These are phyloP conservation scores for Serinus canaria DNA, from an alignment of 2,113 vertebrate species.

Conservation along the genomic window DNA sequence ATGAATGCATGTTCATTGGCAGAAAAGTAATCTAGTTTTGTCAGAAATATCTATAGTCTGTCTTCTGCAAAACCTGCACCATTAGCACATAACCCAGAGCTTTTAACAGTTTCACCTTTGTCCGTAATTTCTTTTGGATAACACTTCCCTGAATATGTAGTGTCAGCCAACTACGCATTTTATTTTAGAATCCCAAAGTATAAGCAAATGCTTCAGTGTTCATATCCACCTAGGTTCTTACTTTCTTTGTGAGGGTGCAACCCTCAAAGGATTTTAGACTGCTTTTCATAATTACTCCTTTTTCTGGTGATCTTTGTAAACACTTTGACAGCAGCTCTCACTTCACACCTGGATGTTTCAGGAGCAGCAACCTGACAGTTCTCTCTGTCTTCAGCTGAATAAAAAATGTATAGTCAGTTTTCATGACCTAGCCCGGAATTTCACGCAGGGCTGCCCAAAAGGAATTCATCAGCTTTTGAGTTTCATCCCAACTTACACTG, in stretches of 20 bases:
- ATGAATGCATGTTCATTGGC: not conserved
- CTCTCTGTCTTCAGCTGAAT: not conserved
- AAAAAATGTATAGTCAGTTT: not conserved
- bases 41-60: not conserved
- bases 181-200: not conserved
- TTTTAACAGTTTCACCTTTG: not conserved
- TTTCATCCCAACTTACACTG: not conserved
- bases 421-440: not conserved
- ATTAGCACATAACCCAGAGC: not conserved
- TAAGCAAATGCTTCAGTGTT: not conserved
- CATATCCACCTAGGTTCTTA: not conserved
- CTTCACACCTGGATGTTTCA: not conserved
- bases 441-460: not conserved
- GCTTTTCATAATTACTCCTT: not conserved
- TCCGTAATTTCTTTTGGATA: not conserved
- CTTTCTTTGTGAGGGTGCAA: not conserved
- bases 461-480: not conserved
- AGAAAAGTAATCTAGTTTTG: conserved; percentile 5
- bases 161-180: not conserved
- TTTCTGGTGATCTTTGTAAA: not conserved
- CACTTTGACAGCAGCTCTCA: not conserved
- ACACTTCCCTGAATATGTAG: not conserved
- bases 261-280: not conserved
- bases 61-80: not conserved
- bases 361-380: not conserved